These are phyloP conservation scores for Scyliorhinus canicula DNA, from an alignment of 2,797 vertebrate species.

Conservation along the genomic window DNA sequence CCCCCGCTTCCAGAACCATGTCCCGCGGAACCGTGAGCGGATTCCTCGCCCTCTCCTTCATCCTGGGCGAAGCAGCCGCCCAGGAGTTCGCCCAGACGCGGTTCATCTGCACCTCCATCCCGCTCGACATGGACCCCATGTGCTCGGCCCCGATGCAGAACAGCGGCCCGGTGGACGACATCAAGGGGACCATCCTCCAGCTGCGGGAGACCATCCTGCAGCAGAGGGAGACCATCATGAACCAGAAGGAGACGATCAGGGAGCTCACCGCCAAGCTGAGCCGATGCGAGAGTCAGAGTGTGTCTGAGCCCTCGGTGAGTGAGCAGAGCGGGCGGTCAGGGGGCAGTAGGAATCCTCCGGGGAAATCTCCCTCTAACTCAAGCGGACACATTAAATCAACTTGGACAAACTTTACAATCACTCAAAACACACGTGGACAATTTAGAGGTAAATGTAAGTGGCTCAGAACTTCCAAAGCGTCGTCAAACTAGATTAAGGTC, in stretches of 20 bases:
- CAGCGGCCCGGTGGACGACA: slow-evolving; percentile 77
- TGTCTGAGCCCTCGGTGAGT: slow-evolving; percentile 52
- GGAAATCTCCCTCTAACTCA: slow-evolving; percentile 84
- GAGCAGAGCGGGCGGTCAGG: slow-evolving; percentile 64
- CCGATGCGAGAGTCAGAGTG: slow-evolving; percentile 85
- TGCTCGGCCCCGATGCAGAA: slow-evolving; percentile 81
- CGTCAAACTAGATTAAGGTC: background rate
- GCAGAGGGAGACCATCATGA: slow-evolving; percentile 92
- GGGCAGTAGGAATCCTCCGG: slow-evolving; percentile 79
- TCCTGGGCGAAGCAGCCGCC: slow-evolving; percentile 55
- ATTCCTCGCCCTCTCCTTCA: slow-evolving; percentile 65
- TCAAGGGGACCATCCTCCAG: slow-evolving; percentile 81
- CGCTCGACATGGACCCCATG: slow-evolving; percentile 81
- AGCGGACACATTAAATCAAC: slow-evolving; percentile 82
- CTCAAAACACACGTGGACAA: slow-evolving; percentile 89
- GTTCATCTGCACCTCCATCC: slow-evolving; percentile 94
- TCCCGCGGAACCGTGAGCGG: slow-evolving; percentile 48
- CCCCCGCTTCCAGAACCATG: background rate
- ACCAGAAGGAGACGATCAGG: slow-evolving; percentile 87
- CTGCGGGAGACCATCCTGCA: slow-evolving; percentile 89
- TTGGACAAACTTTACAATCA: slow-evolving; percentile 88
- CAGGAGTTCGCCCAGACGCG: slow-evolving; percentile 85
- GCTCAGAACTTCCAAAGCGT: background rate
- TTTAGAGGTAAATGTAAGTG: slow-evolving; percentile 71
- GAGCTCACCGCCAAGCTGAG: slow-evolving; percentile 87